These are phyloP conservation scores for Cosmopolites sordidus DNA, from an alignment of 2,888 invertebrate genomes.

Conservation along the genomic window DNA sequence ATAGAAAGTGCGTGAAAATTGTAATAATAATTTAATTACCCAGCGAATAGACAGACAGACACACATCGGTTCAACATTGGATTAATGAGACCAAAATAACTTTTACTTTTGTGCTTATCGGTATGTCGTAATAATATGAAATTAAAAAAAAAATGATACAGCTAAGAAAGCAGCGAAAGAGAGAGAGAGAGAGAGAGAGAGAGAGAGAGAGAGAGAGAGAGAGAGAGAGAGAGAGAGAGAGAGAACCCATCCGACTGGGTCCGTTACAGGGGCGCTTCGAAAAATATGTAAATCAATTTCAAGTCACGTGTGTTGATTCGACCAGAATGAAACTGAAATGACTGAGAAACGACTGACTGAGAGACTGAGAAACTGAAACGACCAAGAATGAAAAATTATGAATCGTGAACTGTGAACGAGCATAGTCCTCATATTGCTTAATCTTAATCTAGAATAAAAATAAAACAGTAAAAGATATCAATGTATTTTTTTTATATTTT, in stretches of 20 bases:
- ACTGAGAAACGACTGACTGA: no score
- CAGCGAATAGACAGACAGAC: slow-evolving; percentile 14
- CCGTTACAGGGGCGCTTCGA: not conserved
- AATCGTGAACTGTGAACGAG: no score
- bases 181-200: not conserved
- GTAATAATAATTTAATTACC: slow-evolving; percentile 32
- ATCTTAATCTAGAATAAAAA: no score
- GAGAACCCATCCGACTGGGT: not conserved
- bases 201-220: not conserved
- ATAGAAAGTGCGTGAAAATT: slow-evolving; percentile 37
- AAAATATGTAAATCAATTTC: no score
- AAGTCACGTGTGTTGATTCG: no score
- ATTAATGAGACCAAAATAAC: slow-evolving; percentile 28
- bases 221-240: not conserved
- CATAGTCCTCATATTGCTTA: no score
- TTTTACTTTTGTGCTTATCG: slow-evolving; percentile 31
- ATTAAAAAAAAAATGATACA: slow-evolving; percentile 17
- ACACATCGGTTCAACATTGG: slow-evolving; percentile 15
- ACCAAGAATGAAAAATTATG: no score
- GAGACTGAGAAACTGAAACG: no score
- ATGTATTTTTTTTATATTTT: no score
- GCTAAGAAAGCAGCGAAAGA: slow-evolving; percentile 13
- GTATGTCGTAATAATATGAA: slow-evolving; percentile 19
- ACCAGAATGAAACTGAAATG: no score
- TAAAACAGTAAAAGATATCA: no score